Conservation (phyloP, 2,888 invertebrate species). For the Phalera bucephala region DNA sequence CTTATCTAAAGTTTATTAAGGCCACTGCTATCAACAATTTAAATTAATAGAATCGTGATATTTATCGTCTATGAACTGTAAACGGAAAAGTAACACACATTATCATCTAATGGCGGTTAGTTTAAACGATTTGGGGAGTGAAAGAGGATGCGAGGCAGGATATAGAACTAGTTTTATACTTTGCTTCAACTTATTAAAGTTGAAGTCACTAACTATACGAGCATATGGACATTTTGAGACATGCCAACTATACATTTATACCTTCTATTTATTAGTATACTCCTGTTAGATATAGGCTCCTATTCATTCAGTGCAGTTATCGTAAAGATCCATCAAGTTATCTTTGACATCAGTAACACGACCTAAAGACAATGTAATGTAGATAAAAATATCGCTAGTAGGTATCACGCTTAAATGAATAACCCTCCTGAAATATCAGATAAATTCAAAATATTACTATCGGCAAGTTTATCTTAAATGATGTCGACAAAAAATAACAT, state of each 20-base stretch:
- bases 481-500: no score
- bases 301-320: conserved; percentile 18
- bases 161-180: conserved; percentile 16
- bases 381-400: no score
- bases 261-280: no score
- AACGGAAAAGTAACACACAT: background rate
- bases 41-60: background rate
- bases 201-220: conserved; percentile 14
- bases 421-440: background rate
- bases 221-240: no score
- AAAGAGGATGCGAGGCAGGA: conserved; percentile 14
- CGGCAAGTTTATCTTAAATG: conserved; percentile 21
- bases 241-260: no score
- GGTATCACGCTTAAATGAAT: conserved; percentile 2
- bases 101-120: conserved; percentile 14
- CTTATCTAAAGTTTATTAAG: no score
- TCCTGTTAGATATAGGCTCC: no score
- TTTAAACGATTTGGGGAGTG: conserved; percentile 7
- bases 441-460: background rate
- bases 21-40: no score
- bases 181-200: conserved; percentile 14
- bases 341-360: conserved; percentile 9
- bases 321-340: conserved; percentile 13
- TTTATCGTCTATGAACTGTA: background rate
- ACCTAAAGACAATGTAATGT: no score